phyloP scores from a whole-genome alignment of 1,140 invertebrate genomes.

The Temnothorax nylanderi region DNA sequence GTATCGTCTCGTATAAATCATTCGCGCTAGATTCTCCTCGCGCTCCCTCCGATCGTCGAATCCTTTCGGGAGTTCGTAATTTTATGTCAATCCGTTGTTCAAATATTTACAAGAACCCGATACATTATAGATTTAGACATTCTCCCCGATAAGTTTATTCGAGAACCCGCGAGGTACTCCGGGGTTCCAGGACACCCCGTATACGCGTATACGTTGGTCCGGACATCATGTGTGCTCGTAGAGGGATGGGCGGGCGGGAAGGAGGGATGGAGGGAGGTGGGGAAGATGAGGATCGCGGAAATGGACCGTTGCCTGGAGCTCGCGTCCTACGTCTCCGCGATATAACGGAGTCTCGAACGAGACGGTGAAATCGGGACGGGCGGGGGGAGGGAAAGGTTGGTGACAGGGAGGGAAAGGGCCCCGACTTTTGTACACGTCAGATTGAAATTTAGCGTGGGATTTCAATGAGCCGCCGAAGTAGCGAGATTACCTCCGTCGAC shows the following conservation, averaged over 20 bases:
- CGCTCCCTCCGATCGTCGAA: neutral
- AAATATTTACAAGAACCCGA: slow-evolving; percentile 29
- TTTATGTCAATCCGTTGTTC: slow-evolving; percentile 40
- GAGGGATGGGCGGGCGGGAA: no score
- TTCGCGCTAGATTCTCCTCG: neutral
- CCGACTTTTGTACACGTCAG: slow-evolving; percentile 80
- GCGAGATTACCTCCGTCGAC: slow-evolving; percentile 78
- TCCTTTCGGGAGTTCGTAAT: neutral
- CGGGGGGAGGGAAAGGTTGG: neutral
- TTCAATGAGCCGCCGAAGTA: slow-evolving; percentile 76
- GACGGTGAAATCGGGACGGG: slow-evolving; percentile 20
- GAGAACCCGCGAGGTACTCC: neutral
- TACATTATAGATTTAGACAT: slow-evolving; percentile 34
- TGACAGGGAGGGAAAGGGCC: slow-evolving; percentile 43
- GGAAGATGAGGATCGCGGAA: slow-evolving; percentile 45
- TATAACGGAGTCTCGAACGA: slow-evolving; percentile 31
- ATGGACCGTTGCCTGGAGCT: slow-evolving; percentile 55
- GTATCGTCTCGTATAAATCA: neutral
- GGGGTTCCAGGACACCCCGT: slow-evolving; percentile 24
- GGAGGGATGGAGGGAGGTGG: neutral
- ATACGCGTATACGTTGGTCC: slow-evolving; percentile 1
- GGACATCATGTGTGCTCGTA: slow-evolving; percentile 20
- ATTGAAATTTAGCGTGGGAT: slow-evolving; percentile 84
- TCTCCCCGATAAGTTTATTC: slow-evolving; percentile 17
- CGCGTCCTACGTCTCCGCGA: slow-evolving; percentile 36